These are phyloP conservation scores for Centropus unirufus DNA, from an alignment of 2,113 vertebrate species.

Conservation along the genomic window DNA sequence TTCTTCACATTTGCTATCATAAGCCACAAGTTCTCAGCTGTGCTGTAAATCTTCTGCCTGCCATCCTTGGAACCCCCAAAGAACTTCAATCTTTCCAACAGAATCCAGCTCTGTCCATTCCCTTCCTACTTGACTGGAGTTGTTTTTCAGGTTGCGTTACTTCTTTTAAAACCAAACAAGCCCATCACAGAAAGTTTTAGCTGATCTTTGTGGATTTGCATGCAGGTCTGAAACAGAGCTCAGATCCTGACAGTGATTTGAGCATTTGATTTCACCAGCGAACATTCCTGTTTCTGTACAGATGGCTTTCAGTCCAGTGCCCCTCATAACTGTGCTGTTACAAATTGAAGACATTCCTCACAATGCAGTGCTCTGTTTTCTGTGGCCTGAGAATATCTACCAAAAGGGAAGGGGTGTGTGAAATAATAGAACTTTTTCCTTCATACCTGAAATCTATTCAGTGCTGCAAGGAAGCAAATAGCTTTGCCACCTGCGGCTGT, in stretches of 20 bases:
- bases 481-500: slow-evolving; percentile 24
- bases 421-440: background rate
- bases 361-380: background rate
- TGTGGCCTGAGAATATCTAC: background rate
- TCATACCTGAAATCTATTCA: background rate
- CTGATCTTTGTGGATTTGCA: background rate
- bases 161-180: background rate
- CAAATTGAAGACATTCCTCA: background rate
- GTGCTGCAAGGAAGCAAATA: background rate
- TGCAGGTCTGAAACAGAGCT: accelerated
- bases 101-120: background rate
- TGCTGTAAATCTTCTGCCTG: background rate
- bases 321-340: background rate
- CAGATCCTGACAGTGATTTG: background rate
- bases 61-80: background rate
- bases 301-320: background rate
- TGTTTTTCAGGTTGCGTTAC: background rate
- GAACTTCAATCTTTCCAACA: background rate
- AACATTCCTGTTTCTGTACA: background rate
- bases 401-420: background rate
- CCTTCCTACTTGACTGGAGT: background rate
- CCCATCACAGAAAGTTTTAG: background rate
- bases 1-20: background rate
- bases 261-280: background rate
- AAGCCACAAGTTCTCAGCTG: background rate